Evolutionary conservation across 2,113 vertebrate genomes (phyloP), one percentile per base, ranked within the genome.

Genomic region (Lates calcarifer): DNA sequence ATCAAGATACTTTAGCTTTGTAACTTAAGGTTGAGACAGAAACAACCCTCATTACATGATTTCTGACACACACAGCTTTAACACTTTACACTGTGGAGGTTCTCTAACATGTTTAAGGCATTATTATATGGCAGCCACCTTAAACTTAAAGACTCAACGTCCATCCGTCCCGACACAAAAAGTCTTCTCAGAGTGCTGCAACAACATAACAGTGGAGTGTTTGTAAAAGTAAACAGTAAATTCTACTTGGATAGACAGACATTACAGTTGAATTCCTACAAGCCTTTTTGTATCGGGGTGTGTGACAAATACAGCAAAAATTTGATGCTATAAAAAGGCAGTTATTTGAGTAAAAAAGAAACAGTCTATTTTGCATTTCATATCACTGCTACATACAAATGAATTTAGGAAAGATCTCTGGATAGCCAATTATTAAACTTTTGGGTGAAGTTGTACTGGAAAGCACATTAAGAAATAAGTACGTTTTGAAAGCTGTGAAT

Each of bases 41-140:
- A 76, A 78, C 33, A 33, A 53, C 28, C 63, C 58, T 62, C 49
- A 18, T 70, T 35, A 66, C 37, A 49, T 45, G 24, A 87, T 28
- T 55, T 72, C 31, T 47, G 66, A 79, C 37, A 77, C 65, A 77
- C 51, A 71, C 39, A 66, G 14, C 43, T 60, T 51, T 6, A 79
- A 73, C 64, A 62, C 31, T 63, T 72, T 67, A 69, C 66, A 56
- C 41, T 37, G 41, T 72, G 41, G 64, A 76, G 43, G 86, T 76
- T 41, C 72, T 75, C 51, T 14, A 71, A 81, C 37, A 37, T 7
- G 39, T 81, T 82, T 92, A 93, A 93, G 87, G 89, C 91, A 80
- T 87, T 83, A 66, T 83, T 76, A 63, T 79, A 71, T 72, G 79
- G 74, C 77, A 70, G 41, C 79, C 77, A 53, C 82, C 63, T 82